Conservation (phyloP, 2,797 vertebrate species). For the Alcedo quadribrachys region DNA sequence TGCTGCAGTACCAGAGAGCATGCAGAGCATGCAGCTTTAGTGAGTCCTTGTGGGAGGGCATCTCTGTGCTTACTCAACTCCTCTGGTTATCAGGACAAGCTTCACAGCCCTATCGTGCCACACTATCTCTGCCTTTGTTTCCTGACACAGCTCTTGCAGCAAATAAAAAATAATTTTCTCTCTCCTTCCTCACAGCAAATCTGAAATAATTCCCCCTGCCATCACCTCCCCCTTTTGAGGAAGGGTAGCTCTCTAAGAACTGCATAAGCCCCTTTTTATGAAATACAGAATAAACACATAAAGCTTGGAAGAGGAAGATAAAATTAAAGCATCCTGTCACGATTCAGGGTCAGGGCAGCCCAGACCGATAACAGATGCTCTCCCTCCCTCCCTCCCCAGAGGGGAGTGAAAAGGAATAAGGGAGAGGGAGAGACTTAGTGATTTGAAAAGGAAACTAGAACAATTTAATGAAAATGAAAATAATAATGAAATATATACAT, state of each 20-base stretch:
- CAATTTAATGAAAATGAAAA: too few relatives aligned
- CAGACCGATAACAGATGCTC: too few relatives aligned
- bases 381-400: too few relatives aligned
- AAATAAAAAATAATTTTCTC: not conserved
- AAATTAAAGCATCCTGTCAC: not conserved
- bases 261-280: not conserved
- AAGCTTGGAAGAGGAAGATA: not conserved
- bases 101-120: not conserved
- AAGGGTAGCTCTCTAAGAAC: not conserved
- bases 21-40: not conserved
- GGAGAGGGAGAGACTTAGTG: too few relatives aligned
- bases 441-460: too few relatives aligned
- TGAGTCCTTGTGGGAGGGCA: slow-evolving; percentile 36
- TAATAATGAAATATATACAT: too few relatives aligned
- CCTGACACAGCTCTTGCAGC: not conserved
- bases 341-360: too few relatives aligned
- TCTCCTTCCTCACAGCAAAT: not conserved
- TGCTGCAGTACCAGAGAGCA: slow-evolving; percentile 21
- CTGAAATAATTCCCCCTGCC: not conserved
- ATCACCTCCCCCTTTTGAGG: not conserved
- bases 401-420: too few relatives aligned
- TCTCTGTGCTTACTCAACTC: not conserved
- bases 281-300: not conserved
- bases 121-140: not conserved
- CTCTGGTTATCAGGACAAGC: not conserved